Evolutionary conservation across 2,888 invertebrate species (phyloP).

Genomic region (Tortricodes alternella): DNA sequence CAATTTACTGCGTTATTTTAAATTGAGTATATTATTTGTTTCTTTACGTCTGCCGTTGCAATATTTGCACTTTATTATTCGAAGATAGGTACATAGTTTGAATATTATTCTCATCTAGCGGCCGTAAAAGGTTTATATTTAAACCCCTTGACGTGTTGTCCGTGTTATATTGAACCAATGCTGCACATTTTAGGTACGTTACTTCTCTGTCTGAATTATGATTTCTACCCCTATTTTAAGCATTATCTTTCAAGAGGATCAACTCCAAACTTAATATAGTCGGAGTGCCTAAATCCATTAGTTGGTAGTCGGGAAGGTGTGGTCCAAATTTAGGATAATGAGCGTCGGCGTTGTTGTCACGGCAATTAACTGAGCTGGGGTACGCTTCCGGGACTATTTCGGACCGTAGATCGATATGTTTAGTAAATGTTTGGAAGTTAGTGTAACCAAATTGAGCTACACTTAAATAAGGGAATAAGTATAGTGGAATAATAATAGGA

Average conservation of each 20-base stretch:
- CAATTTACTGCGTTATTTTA: slow-evolving; percentile 8
- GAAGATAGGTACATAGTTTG: too few relatives aligned
- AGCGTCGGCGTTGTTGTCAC: slow-evolving; percentile 57
- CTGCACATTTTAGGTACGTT: background rate
- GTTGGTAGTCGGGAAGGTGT: slow-evolving; percentile 47
- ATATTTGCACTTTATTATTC: background rate
- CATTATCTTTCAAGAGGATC: slow-evolving; percentile 28
- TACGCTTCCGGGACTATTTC: slow-evolving; percentile 65
- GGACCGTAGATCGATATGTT: slow-evolving; percentile 51
- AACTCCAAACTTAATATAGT: slow-evolving; percentile 21
- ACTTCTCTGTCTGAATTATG: background rate
- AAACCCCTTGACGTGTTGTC: too few relatives aligned
- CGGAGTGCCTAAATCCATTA: slow-evolving; percentile 40
- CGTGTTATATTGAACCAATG: background rate
- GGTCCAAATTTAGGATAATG: slow-evolving; percentile 63
- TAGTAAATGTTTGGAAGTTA: background rate
- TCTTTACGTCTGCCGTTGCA: background rate
- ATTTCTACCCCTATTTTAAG: slow-evolving; percentile 7
- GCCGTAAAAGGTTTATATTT: too few relatives aligned
- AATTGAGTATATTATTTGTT: slow-evolving; percentile 14
- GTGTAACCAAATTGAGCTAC: background rate
- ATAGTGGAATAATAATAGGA: too few relatives aligned
- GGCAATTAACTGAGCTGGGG: slow-evolving; percentile 58
- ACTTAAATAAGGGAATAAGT: too few relatives aligned
- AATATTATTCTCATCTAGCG: too few relatives aligned